Evolutionary conservation across 2,797 vertebrate species (phyloP).

Genomic region (Ambastaia sidthimunki): DNA sequence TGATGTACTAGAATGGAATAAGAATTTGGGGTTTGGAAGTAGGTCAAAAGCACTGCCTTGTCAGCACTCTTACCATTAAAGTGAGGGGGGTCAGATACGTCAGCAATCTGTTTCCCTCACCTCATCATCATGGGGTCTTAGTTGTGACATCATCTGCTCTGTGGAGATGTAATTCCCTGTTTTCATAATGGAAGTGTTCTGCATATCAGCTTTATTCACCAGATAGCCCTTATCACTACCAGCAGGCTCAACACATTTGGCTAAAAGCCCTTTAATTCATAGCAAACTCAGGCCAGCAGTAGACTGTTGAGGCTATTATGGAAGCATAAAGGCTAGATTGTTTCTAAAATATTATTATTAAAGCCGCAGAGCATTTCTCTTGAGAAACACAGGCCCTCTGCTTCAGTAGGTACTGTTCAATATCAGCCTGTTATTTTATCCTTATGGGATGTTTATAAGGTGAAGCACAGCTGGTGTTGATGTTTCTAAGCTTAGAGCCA

Average conservation of each 20-base stretch:
- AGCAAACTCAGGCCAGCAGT: conserved; percentile 29
- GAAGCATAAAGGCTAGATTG: conserved; percentile 14
- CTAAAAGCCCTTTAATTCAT: conserved; percentile 10
- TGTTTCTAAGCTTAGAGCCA: conserved; percentile 49
- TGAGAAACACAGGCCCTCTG: conserved; percentile 1
- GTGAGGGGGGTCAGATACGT: conserved; percentile 2
- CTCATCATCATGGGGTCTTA: conserved; percentile 47
- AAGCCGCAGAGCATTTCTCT: not conserved
- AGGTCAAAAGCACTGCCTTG: conserved; percentile 3
- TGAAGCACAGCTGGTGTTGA: conserved; percentile 46
- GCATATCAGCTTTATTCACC: conserved; percentile 51
- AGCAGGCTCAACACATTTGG: conserved; percentile 31
- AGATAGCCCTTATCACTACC: conserved; percentile 43
- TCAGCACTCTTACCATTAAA: conserved; percentile 11
- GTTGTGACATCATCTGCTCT: conserved; percentile 5
- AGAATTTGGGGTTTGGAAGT: conserved; percentile 21
- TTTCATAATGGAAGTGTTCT: conserved; percentile 38
- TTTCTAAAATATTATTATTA: conserved; percentile 24
- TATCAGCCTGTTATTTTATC: conserved; percentile 35
- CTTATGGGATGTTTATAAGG: conserved; percentile 42
- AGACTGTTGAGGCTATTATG: conserved; percentile 5
- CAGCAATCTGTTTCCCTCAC: conserved; percentile 37
- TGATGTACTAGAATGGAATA: not conserved
- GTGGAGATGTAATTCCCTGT: not conserved
- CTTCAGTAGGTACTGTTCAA: conserved; percentile 10